These are phyloP conservation scores for Enteromius anoplus DNA, from an alignment of 2,797 vertebrate species.

Conservation along the genomic window DNA sequence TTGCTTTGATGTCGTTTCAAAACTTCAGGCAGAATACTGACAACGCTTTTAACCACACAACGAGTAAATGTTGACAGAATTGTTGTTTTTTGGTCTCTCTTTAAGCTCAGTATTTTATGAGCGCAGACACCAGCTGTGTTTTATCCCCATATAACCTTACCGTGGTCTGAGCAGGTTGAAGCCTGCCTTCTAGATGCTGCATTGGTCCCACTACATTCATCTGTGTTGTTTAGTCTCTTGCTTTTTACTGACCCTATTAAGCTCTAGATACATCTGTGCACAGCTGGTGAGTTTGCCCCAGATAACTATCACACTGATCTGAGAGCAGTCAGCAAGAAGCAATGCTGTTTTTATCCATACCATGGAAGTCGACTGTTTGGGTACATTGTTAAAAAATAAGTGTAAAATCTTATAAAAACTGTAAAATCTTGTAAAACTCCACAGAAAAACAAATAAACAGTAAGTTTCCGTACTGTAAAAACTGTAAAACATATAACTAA, in stretches of 20 bases:
- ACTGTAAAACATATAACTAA: too few species aligned
- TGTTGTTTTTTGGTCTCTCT: neutral
- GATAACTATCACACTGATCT: constrained; percentile 21
- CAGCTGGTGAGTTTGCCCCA: constrained; percentile 52
- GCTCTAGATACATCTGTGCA: constrained; percentile 32
- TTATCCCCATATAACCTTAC: constrained; percentile 7
- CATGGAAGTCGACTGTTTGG: neutral
- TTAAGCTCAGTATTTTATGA: constrained; percentile 10
- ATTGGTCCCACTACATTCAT: constrained; percentile 19
- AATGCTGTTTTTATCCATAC: neutral
- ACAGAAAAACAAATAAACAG: too few species aligned
- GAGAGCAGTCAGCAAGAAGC: neutral
- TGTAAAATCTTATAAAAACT: too few species aligned
- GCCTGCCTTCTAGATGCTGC: constrained; percentile 13
- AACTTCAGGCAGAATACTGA: neutral
- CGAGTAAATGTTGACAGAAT: neutral
- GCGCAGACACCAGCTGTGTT: neutral
- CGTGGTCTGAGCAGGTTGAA: constrained; percentile 24
- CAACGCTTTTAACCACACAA: neutral
- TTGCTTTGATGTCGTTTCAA: neutral
- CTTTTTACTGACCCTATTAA: constrained; percentile 30
- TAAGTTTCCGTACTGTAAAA: too few species aligned
- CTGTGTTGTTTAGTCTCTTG: constrained; percentile 31
- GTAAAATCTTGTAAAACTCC: too few species aligned
- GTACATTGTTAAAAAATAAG: too few species aligned